Evolutionary conservation across 2,113 vertebrate genomes (phyloP).

Genomic region (Pelodiscus sinensis): DNA sequence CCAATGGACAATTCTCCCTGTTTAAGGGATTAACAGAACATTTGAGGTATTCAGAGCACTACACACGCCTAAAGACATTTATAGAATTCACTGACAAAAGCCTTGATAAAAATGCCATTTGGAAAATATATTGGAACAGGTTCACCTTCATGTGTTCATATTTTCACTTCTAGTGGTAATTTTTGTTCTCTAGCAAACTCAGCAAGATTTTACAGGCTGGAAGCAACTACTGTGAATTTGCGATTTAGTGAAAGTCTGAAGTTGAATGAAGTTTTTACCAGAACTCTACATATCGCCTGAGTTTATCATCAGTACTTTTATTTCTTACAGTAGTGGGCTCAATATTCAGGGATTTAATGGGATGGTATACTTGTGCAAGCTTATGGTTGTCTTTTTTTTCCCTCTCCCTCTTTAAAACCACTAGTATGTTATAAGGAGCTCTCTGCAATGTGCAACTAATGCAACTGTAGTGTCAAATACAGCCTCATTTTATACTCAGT

Average conservation of each 20-base stretch:
- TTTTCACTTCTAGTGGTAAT: not conserved
- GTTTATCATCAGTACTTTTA: not conserved
- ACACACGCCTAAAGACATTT: not conserved
- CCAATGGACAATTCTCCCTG: not conserved
- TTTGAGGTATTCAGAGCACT: not conserved
- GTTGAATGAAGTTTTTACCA: not conserved
- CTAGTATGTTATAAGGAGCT: not conserved
- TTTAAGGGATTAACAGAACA: not conserved
- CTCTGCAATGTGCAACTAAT: not conserved
- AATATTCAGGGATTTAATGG: not conserved
- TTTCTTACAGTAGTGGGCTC: not conserved
- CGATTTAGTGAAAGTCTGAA: not conserved
- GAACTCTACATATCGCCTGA: not conserved
- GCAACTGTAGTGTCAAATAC: not conserved
- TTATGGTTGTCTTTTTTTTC: not conserved
- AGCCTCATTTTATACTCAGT: not conserved
- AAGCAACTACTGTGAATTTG: not conserved
- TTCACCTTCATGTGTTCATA: not conserved
- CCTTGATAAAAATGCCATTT: not conserved
- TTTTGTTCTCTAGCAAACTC: not conserved
- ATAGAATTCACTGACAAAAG: not conserved
- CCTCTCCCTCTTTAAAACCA: no score
- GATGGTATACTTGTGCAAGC: not conserved
- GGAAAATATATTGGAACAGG: not conserved
- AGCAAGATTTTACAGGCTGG: not conserved